Evolutionary conservation across 2,797 vertebrate genomes (phyloP).

Genomic region (Ctenochaetus hawaiiensis): DNA sequence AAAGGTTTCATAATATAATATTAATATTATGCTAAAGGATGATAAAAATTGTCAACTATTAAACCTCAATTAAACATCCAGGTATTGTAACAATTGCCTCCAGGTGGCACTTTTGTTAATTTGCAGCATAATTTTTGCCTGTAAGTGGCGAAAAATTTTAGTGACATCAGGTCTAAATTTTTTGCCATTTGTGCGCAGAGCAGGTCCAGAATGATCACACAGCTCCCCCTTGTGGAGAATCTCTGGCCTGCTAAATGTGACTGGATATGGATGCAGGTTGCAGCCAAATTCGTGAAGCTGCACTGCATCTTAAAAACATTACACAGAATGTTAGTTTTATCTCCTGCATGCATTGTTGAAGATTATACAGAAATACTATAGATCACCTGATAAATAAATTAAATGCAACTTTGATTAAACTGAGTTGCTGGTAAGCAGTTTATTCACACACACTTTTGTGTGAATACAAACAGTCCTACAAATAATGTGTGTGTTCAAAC

Average conservation of each 20-base stretch:
- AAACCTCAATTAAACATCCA: not conserved
- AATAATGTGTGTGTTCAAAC: not conserved
- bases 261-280: not conserved
- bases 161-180: not conserved
- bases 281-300: not conserved
- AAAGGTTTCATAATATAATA: no score
- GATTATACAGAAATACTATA: not conserved
- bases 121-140: not conserved
- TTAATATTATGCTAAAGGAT: not conserved
- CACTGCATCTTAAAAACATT: not conserved
- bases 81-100: not conserved
- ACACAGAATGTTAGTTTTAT: no score
- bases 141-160: not conserved
- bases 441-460: not conserved
- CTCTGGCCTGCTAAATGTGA: not conserved
- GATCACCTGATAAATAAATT: not conserved
- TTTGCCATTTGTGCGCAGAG: not conserved
- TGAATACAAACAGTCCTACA: not conserved
- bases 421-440: not conserved
- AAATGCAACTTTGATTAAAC: not conserved
- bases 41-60: not conserved
- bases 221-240: not conserved
- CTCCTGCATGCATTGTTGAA: not conserved
- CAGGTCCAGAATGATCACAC: not conserved
- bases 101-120: not conserved